Evolutionary conservation across 2,888 invertebrate genomes (phyloP), one percentile per base, ranked within the genome.

Genomic region (Zaprionus bogoriensis): DNA sequence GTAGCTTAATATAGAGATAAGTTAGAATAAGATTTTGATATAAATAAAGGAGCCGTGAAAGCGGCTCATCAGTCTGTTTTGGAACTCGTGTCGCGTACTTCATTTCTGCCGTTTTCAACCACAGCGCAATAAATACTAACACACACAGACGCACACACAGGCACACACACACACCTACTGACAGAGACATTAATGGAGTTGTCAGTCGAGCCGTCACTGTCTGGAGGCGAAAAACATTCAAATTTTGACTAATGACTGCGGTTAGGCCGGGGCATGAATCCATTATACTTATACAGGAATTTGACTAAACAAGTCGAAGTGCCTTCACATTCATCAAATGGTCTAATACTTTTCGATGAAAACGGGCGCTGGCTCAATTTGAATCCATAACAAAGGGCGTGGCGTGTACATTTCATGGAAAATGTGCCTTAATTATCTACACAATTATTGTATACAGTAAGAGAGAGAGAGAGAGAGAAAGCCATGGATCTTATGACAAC

Each of bases 211-310:
- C 28, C 50, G 28, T 52, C 60, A 44, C 25, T 41, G 53, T 71
- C 71, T 36, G 20, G 3, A n/a, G n/a, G n/a, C n/a, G n/a, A 7
- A 20, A 19, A 12, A 12, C 23, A 30, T 41, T 36, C 10, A 42
- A 58, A 44, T 58, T 62, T 58, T 47, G 51, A 45, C 58, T 38
- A 54, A 63, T 62, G 46, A 47, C 57, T 51, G 20, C n/a, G 41
- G 23, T 38, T 10, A 22, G 32, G 50, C 38, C 55, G 39, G 12
- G 54, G 38, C 10, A 7, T 41, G 36, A 23, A 23, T 50, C 41
- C 41, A 39, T 69, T 39, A 4, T 30, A n/a, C n/a, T n/a, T n/a
- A 10, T 12, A 32, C 20, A 30, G 22, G 47, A 41, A 38, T 42
- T 22, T 12, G 7, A 23, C 7, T 22, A 39, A 28, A 27, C 41